Evolutionary conservation across 2,888 invertebrate species (phyloP), one percentile per base, ranked within the genome.

Genomic region (Lasius platythorax): DNA sequence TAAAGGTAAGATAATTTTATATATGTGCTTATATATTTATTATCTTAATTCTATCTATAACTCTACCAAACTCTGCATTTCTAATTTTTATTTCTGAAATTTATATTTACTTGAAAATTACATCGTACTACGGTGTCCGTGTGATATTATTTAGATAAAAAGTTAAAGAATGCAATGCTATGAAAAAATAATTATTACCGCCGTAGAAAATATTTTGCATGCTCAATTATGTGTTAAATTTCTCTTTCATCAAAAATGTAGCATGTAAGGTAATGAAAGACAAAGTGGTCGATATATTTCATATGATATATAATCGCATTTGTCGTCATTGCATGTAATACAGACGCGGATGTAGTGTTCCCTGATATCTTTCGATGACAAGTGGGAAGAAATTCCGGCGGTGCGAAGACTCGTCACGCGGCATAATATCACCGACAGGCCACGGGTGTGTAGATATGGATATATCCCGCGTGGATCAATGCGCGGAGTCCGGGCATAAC

Each of bases 391-490:
- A 73, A 63, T 73, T 73, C 46, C 46, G 73, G 18, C 18, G 33
- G 46, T 30, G 23, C n/a, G 5, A 78, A 70, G 23, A 33, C 28
- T 46, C 61, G 28, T 81, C 61, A 73, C 37, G 46, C 61, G 73
- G 37, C 73, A 73, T 50, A 81, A 81, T 81, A 81, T 81, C 73
- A 33, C 23, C 61, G 72, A 79, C 46, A 79, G 28, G 23, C 43
- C 58, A 33, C 40, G 40, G 15, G 28, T 23, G 33, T 30, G 40
- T 18, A 46, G 78, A 79, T 72, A 70, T 79, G 72, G 58, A 79
- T 79, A 79, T 79, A 81, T 81, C 30, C 46, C n/a, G 37, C 40
- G 73, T 28, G 61, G 79, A 81, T 81, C 79, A 46, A 81, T 81
- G 79, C 61, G 28, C 33, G 6, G 46, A 81, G 79, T 81, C 73